Evolutionary conservation across 2,113 vertebrate species (phyloP).

Genomic region (Rhodinocichla rosea): DNA sequence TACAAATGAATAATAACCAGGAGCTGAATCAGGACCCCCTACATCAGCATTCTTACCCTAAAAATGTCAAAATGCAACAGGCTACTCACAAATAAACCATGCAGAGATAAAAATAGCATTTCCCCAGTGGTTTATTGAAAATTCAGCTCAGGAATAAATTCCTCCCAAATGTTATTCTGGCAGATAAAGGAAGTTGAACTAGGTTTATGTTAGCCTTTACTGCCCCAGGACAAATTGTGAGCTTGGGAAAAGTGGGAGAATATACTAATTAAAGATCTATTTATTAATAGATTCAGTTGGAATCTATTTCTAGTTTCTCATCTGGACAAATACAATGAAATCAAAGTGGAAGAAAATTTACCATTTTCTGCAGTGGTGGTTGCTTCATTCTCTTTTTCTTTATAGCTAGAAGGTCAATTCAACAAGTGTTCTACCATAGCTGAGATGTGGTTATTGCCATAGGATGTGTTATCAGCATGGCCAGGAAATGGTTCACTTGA

Average conservation of each 20-base stretch:
- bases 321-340: neutral
- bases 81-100: neutral
- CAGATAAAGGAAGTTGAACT: neutral
- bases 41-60: neutral
- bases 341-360: neutral
- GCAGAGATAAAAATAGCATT: neutral
- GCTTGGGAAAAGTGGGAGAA: neutral
- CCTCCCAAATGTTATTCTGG: neutral
- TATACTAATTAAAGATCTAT: neutral
- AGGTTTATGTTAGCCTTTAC: neutral
- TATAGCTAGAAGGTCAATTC: neutral
- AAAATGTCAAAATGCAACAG: neutral
- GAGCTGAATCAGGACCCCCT: neutral
- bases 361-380: neutral
- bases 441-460: neutral
- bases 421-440: neutral
- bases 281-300: neutral
- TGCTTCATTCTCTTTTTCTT: neutral
- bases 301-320: neutral
- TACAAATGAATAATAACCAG: neutral
- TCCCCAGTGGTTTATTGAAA: neutral
- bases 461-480: neutral
- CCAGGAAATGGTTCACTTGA: neutral
- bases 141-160: neutral
- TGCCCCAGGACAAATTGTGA: neutral